Conservation (phyloP, 2,888 invertebrate genomes). For the Lymantria dispar region DNA sequence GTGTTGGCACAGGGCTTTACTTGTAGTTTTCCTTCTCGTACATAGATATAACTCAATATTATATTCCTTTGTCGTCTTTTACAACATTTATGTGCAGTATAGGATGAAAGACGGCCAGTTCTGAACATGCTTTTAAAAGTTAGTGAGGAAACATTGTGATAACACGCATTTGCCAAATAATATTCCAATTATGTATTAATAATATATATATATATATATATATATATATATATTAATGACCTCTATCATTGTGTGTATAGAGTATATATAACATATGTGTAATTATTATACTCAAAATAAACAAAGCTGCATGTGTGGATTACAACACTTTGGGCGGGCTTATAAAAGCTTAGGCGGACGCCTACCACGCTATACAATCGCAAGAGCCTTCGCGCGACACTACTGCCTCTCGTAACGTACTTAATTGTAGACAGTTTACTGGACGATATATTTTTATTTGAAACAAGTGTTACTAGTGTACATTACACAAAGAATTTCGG, state of each 20-base stretch:
- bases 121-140: too few species aligned
- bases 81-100: too few species aligned
- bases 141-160: too few species aligned
- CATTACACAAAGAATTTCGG: background rate
- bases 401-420: constrained; percentile 28
- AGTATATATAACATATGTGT: background rate
- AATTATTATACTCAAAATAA: constrained; percentile 13
- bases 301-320: constrained; percentile 15
- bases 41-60: too few species aligned
- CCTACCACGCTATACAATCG: constrained; percentile 52
- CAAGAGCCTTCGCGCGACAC: constrained; percentile 47
- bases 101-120: too few species aligned
- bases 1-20: too few species aligned
- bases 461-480: constrained; percentile 15
- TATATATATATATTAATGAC: too few species aligned
- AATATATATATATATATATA: too few species aligned
- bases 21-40: too few species aligned
- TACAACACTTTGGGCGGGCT: constrained; percentile 33
- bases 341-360: constrained; percentile 63
- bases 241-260: background rate
- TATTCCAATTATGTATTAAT: too few species aligned
- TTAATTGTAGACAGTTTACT: constrained; percentile 2
- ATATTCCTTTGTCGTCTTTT: too few species aligned
- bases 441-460: background rate
- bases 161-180: too few species aligned